Conservation (phyloP, 2,888 invertebrate species). For the Lysandra bellargus region DNA sequence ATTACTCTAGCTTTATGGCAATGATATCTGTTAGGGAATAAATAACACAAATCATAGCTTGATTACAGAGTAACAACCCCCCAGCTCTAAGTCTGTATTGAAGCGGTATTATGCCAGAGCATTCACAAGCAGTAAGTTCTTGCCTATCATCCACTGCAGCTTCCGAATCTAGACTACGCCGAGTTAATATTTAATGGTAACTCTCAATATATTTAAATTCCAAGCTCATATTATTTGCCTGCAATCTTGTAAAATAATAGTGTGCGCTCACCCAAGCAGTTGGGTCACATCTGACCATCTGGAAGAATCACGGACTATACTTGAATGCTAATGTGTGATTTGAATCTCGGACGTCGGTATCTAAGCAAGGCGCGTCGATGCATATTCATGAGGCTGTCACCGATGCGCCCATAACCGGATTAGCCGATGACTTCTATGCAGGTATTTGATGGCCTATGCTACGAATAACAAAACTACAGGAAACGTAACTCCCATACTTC, state of each 20-base stretch:
- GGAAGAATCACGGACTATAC: not conserved
- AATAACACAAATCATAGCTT: too few relatives aligned
- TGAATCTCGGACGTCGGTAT: constrained; percentile 1
- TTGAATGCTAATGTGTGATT: constrained; percentile 1
- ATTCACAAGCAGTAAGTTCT: too few relatives aligned
- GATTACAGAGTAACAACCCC: too few relatives aligned
- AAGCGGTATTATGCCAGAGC: too few relatives aligned
- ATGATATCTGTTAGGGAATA: not conserved
- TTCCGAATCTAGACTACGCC: too few relatives aligned
- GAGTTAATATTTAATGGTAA: too few relatives aligned
- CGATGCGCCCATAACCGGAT: constrained; percentile 27
- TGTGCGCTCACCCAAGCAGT: not conserved
- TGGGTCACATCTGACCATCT: constrained; percentile 3
- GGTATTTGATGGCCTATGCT: not conserved
- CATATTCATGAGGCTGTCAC: constrained; percentile 24
- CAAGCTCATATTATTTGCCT: not conserved
- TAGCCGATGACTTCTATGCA: constrained; percentile 5
- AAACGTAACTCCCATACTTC: too few relatives aligned
- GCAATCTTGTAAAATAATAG: not conserved
- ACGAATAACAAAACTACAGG: too few relatives aligned
- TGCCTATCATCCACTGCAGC: too few relatives aligned
- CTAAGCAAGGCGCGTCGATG: constrained; percentile 19
- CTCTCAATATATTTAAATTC: too few relatives aligned
- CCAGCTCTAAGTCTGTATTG: too few relatives aligned
- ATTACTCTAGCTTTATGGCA: not conserved